A percentile compares a stretch with the other conserved stretches of the same genome.
phyloP scores from a whole-genome alignment of 2,888 invertebrate species.

The Pinctada fucata region DNA sequence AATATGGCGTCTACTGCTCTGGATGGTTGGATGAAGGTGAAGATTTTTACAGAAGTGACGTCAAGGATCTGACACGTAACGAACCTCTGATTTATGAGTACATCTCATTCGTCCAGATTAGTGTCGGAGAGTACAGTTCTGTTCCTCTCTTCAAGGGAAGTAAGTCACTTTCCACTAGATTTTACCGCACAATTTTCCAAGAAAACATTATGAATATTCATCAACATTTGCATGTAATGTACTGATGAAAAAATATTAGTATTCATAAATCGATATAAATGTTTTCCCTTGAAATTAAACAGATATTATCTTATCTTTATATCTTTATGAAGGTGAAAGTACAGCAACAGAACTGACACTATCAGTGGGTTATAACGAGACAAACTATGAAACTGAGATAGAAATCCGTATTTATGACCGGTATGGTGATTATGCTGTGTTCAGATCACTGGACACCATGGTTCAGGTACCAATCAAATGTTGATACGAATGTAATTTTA shows the following conservation, averaged over 20 bases:
- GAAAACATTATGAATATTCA: too few relatives aligned
- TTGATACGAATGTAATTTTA: too few relatives aligned
- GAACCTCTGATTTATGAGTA: slow-evolving; percentile 32
- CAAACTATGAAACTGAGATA: slow-evolving; percentile 42
- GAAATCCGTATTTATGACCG: slow-evolving; percentile 46
- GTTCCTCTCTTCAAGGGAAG: slow-evolving; percentile 25
- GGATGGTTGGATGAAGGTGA: slow-evolving; percentile 29
- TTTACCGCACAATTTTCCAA: too few relatives aligned
- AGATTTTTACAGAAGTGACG: neutral
- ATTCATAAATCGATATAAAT: too few relatives aligned
- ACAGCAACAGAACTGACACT: slow-evolving; percentile 33
- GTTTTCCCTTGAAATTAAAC: too few relatives aligned
- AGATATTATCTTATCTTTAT: too few relatives aligned
- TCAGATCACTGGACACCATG: slow-evolving; percentile 4
- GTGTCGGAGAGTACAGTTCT: neutral
- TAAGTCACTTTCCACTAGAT: neutral
- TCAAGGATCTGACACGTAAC: slow-evolving; percentile 5
- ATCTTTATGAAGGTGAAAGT: slow-evolving; percentile 15
- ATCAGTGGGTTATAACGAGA: slow-evolving; percentile 39
- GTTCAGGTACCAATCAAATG: slow-evolving; percentile 6
- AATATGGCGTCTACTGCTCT: slow-evolving; percentile 19
- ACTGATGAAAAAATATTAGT: too few relatives aligned
- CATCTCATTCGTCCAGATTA: slow-evolving; percentile 2
- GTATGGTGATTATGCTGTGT: slow-evolving; percentile 49
- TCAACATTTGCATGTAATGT: too few relatives aligned